Conservation (phyloP, 1,140 invertebrate species). For the Harlomillsia oculata region DNA sequence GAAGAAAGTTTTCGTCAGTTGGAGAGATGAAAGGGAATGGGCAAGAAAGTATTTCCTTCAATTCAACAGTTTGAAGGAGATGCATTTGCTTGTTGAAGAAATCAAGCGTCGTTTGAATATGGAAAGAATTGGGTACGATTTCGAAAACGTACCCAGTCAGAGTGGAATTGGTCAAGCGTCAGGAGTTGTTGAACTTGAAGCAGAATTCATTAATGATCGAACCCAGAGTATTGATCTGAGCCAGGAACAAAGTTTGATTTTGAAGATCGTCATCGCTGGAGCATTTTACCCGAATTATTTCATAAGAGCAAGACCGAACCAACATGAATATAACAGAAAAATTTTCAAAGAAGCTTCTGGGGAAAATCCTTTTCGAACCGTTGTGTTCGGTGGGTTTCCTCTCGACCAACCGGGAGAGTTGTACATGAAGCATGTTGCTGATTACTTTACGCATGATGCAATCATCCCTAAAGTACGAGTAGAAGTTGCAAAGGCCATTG, state of each 20-base stretch:
- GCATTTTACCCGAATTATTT: conserved; percentile 92
- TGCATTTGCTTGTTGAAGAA: conserved; percentile 21
- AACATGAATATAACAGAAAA: conserved; percentile 49
- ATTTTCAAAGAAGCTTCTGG: conserved; percentile 55
- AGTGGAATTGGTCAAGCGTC: too few relatives aligned
- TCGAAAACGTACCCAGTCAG: too few relatives aligned
- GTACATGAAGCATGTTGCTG: conserved; percentile 44
- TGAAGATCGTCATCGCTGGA: conserved; percentile 59
- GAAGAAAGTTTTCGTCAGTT: too few relatives aligned
- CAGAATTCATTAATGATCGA: too few relatives aligned
- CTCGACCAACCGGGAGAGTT: conserved; percentile 58
- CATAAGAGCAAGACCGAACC: conserved; percentile 43
- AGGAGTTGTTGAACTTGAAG: too few relatives aligned
- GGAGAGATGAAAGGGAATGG: conserved; percentile 56
- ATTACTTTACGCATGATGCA: conserved; percentile 1
- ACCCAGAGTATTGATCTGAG: too few relatives aligned
- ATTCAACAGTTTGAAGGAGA: conserved; percentile 41
- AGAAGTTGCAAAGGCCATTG: conserved; percentile 20
- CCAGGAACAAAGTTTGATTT: too few relatives aligned
- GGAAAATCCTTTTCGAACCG: conserved; percentile 62
- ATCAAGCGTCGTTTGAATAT: conserved; percentile 17
- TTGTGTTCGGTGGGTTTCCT: conserved; percentile 62
- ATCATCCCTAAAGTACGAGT: conserved; percentile 20
- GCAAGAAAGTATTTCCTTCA: conserved; percentile 62
- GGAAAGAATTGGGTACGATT: too few relatives aligned